Evolutionary conservation across 2,888 invertebrate species (phyloP).

Genomic region (Camptogramma bilineatum): DNA sequence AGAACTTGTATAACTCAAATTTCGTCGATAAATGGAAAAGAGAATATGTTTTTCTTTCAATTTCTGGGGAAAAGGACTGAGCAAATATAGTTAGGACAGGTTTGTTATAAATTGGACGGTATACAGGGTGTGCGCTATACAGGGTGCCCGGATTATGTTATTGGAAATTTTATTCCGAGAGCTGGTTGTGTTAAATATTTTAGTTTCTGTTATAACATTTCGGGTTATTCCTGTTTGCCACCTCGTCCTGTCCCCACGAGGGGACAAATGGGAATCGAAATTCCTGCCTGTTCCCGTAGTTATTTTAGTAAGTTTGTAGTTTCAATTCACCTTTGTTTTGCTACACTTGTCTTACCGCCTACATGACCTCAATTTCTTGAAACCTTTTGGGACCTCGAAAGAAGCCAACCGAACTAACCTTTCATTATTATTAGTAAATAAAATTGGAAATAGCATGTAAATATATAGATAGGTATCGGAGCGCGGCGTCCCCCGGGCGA

Average conservation of each 20-base stretch:
- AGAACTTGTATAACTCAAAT: constrained; percentile 28
- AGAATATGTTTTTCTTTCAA: constrained; percentile 39
- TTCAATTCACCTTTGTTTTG: too few species aligned
- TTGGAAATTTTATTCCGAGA: constrained; percentile 16
- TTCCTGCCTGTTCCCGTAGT: too few species aligned
- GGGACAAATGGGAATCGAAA: too few species aligned
- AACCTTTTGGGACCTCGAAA: too few species aligned
- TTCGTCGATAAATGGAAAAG: constrained; percentile 30
- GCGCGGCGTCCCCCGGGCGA: constrained; percentile 6
- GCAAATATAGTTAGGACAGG: constrained; percentile 37
- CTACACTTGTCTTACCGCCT: too few species aligned
- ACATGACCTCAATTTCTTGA: too few species aligned
- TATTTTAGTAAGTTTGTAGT: neutral
- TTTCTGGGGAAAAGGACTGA: constrained; percentile 27
- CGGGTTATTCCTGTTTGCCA: too few species aligned
- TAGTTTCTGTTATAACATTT: constrained; percentile 6
- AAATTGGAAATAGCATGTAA: neutral
- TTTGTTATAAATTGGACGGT: constrained; percentile 27
- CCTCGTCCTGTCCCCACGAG: too few species aligned
- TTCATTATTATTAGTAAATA: too few species aligned
- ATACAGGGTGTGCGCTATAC: constrained; percentile 12
- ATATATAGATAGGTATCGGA: neutral
- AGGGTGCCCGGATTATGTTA: constrained; percentile 19
- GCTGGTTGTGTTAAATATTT: constrained; percentile 16
- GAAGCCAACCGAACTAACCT: too few species aligned